Base-by-base conservation (phyloP, 2,113 vertebrate species). In the Lepisosteus osseus region DNA sequence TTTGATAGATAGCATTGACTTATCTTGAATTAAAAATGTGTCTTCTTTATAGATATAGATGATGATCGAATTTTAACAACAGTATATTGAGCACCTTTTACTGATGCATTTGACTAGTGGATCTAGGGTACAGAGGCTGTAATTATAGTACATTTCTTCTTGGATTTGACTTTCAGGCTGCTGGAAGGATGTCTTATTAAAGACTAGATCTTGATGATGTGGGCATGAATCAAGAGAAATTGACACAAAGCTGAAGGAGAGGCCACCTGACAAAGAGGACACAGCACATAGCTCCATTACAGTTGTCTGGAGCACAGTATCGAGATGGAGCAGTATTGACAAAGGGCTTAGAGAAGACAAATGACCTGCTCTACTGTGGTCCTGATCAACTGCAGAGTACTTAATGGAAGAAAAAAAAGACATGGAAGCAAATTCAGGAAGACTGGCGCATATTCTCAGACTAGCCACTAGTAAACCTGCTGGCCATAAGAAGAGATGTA, bases 311-410 rank as follows among this genome's bases (percentile, higher is more conserved):
- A 42, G 15, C 5, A 43, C 17, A 40, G 56, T 68, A 68, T 68
- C 66, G 43, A 15, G 66, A 51, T 61, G 43, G 42, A 67, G 66
- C 70, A n/a, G 40, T 73, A 78, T 14, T 72, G 62, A 78, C n/a
- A 4, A 70, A 54, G 2, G 44, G 8, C 44, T 80, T 40, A 68
- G 43, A 41, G 71, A 55, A 76, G 79, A 76, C 2, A 74, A 78
- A 70, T 17, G 3, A 68, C 0, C 13, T 63, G 7, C 11, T 61
- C 54, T 62, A 13, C 62, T 7, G 12, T 63, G 13, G 47, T 73
- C 72, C 57, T 44, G 61, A 67, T 51, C 66, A 74, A 62, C 15
- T 43, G 45, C 42, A 70, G 65, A 72, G 64, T 65, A 69, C 40
- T 29, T 67, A 64, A 43, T 15, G 4, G 17, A 17, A 64, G 3